Evolutionary conservation across 2,888 invertebrate genomes (phyloP).

Genomic region (Pyrgus malvae): DNA sequence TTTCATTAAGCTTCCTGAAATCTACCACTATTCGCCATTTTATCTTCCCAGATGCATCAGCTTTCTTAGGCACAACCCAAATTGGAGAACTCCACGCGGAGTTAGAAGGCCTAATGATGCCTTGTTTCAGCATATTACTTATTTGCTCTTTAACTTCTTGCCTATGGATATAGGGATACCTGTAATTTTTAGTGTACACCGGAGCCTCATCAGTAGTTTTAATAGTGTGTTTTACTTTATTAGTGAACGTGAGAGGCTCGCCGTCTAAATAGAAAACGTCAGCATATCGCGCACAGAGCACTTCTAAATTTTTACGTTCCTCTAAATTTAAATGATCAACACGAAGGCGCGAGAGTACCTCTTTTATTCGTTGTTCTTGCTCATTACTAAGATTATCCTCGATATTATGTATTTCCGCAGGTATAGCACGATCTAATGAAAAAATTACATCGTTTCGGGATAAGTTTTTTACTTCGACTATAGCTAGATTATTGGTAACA

Average conservation of each 20-base stretch:
- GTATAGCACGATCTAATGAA: background rate
- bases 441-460: background rate
- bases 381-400: background rate
- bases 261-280: background rate
- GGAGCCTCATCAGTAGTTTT: slow-evolving; percentile 25
- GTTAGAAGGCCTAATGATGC: slow-evolving; percentile 24
- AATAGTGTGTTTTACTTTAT: slow-evolving; percentile 17
- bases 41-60: background rate
- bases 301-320: background rate
- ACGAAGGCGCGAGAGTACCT: background rate
- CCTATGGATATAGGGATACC: slow-evolving; percentile 24
- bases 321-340: background rate
- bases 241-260: slow-evolving; percentile 8
- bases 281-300: background rate
- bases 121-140: slow-evolving; percentile 25
- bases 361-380: background rate
- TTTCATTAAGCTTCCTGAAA: background rate
- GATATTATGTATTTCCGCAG: background rate
- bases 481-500: background rate
- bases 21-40: slow-evolving; percentile 2
- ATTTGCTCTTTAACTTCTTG: slow-evolving; percentile 27
- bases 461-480: background rate
- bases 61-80: slow-evolving; percentile 4
- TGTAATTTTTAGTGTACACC: slow-evolving; percentile 28
- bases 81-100: slow-evolving; percentile 24